phyloP scores from a whole-genome alignment of 2,113 vertebrate genomes.

The Embiotoca jacksoni region DNA sequence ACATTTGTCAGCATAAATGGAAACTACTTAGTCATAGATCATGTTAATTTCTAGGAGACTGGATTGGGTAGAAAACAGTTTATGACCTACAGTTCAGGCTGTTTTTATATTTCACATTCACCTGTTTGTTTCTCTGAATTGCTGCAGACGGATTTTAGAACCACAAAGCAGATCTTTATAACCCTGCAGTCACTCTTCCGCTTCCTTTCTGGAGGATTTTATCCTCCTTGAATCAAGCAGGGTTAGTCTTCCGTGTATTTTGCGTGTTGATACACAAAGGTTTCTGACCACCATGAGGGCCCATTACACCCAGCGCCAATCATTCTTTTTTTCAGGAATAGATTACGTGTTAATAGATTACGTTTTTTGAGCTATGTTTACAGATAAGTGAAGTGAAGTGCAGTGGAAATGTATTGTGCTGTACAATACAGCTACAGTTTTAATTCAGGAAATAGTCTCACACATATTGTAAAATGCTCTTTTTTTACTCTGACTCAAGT shows the following conservation, averaged over 20 bases:
- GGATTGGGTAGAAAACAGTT: neutral
- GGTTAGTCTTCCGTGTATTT: neutral
- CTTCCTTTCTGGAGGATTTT: neutral
- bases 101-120: too few relatives aligned
- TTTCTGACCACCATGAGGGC: neutral
- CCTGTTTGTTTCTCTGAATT: too few relatives aligned
- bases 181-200: neutral
- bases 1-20: too few relatives aligned
- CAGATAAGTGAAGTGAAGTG: neutral
- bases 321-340: neutral
- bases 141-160: too few relatives aligned
- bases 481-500: neutral
- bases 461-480: too few relatives aligned
- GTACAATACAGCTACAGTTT: neutral
- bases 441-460: neutral
- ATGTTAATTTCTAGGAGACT: neutral
- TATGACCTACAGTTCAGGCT: too few relatives aligned
- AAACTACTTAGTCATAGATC: neutral
- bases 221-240: slow-evolving; percentile 9
- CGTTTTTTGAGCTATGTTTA: slow-evolving; percentile 1
- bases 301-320: neutral
- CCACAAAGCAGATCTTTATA: neutral
- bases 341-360: neutral
- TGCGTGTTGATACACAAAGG: neutral
- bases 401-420: neutral